Evolutionary conservation across 2,888 invertebrate species (phyloP).

Genomic region (Cheilosia vernalis): DNA sequence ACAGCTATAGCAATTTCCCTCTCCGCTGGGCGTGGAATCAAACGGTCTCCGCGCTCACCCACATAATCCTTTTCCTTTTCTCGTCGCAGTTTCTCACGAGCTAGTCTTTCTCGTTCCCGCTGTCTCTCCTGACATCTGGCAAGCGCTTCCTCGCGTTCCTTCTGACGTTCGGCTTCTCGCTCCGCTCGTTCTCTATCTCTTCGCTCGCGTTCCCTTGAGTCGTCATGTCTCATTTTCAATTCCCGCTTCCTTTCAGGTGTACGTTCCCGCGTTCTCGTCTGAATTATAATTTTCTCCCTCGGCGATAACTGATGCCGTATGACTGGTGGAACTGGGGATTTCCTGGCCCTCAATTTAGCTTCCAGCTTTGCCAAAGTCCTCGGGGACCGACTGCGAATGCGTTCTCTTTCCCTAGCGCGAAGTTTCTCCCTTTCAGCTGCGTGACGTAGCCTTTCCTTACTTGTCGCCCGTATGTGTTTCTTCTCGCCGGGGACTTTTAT

Average conservation of each 20-base stretch:
- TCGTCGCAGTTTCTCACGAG: conserved; percentile 83
- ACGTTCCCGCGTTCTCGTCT: conserved; percentile 81
- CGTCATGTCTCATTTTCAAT: conserved; percentile 81
- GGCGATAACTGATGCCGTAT: conserved; percentile 82
- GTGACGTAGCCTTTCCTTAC: conserved; percentile 80
- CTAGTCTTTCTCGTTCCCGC: conserved; percentile 84
- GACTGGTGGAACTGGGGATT: conserved; percentile 84
- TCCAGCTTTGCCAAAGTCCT: conserved; percentile 82
- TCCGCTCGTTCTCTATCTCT: conserved; percentile 85
- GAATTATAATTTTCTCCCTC: conserved; percentile 82
- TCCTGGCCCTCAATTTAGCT: conserved; percentile 84
- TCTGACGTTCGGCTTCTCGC: conserved; percentile 85
- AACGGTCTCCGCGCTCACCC: conserved; percentile 84
- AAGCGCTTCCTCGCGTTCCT: conserved; percentile 87
- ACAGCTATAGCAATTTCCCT: conserved; percentile 86
- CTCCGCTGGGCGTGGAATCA: conserved; percentile 87
- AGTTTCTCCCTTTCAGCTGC: conserved; percentile 84
- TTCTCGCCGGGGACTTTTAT: conserved; percentile 79
- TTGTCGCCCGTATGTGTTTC: conserved; percentile 80
- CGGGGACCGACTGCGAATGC: conserved; percentile 83
- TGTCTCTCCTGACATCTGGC: conserved; percentile 88
- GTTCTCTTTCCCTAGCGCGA: conserved; percentile 83
- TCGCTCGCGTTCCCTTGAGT: conserved; percentile 85
- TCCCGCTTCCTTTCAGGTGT: conserved; percentile 81
- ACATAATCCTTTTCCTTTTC: conserved; percentile 82